Percentiles rank a stretch among this genome's conserved stretches.
Evolutionary conservation across 2,888 invertebrate species (phyloP).

Genomic region (Aphidius colemani): DNA sequence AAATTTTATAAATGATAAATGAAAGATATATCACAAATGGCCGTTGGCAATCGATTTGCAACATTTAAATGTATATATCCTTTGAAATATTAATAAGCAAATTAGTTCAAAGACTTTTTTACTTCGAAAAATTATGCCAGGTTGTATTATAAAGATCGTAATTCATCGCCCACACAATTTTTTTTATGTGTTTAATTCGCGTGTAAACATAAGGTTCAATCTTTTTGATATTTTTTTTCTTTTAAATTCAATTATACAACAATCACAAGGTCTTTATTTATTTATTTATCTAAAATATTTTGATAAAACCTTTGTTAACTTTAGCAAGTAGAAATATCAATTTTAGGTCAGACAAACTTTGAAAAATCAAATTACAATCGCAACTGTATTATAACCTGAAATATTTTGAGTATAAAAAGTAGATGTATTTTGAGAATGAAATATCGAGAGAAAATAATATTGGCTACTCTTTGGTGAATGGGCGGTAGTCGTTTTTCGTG

Average conservation of each 20-base stretch:
- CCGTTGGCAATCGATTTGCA: conserved; percentile 47
- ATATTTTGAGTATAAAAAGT: conserved; percentile 15
- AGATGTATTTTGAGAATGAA: conserved; percentile 22
- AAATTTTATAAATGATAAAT: conserved; percentile 27
- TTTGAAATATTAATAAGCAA: conserved; percentile 59
- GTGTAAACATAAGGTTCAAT: too few relatives aligned
- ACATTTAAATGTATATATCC: conserved; percentile 30
- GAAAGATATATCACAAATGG: conserved; percentile 46
- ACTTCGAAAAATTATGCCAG: conserved; percentile 31
- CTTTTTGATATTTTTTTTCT: too few relatives aligned
- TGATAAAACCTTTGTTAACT: neutral
- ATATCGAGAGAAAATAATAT: conserved; percentile 15
- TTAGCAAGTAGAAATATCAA: neutral
- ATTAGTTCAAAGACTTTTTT: conserved; percentile 49
- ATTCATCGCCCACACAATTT: conserved; percentile 33
- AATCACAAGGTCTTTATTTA: too few relatives aligned
- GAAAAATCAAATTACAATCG: too few relatives aligned
- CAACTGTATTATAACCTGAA: neutral
- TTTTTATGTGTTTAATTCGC: neutral
- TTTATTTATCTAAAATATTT: too few relatives aligned
- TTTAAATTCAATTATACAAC: too few relatives aligned
- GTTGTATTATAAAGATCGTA: conserved; percentile 28
- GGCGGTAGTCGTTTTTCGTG: conserved; percentile 36
- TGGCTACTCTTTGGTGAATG: conserved; percentile 35
- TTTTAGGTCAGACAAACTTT: too few relatives aligned